Evolutionary conservation across 2,888 invertebrate species (phyloP), one percentile per base, ranked within the genome.

Genomic region (Marronus borbonicus): DNA sequence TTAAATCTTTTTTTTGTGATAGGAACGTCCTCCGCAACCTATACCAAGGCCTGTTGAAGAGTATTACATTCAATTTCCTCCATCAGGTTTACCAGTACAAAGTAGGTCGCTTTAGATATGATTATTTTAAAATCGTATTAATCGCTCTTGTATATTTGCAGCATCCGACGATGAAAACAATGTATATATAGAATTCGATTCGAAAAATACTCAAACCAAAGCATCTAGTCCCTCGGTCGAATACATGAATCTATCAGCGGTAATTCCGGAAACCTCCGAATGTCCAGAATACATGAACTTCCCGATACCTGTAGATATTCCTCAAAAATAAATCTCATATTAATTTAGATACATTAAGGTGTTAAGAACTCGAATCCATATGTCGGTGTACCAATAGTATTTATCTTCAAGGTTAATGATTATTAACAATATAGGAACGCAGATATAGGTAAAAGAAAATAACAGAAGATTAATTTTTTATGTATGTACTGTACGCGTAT

Each of bases 61-160:
- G 78, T 89, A 90, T 84, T 91, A 90, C 81, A 90, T 90, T 66
- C 88, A 89, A 3, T 91, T 90, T 83, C 90, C 90, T 70, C 90
- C 90, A 3, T 90, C 90, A 28, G 91, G 91, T 81, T 84, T 89
- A 78, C 90, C 90, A n/a, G 86, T 90, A 78, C 86, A 88, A 83
- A 70, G 90, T 90, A 86, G 86, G 86, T 79, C 66, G 12, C n/a
- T 44, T 24, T 36, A 14, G 24, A 7, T 44, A 20, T 24, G 4
- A 31, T 14, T 64, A 20, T 31, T 8, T 64, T 8, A 39, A 14
- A 49, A 68, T 58, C 36, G 1, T 31, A 5, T 7, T 62, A 62
- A 17, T 20, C 17, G 28, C 24, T 7, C 62, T n/a, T 31, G 60
- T 44, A 39, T 68, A 24, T 55, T 70, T 65, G 10, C 65, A 79